A percentile compares a stretch with the other conserved stretches of the same genome.
Evolutionary conservation across 1,140 invertebrate genomes (phyloP).

Genomic region (Homalodisca vitripennis): DNA sequence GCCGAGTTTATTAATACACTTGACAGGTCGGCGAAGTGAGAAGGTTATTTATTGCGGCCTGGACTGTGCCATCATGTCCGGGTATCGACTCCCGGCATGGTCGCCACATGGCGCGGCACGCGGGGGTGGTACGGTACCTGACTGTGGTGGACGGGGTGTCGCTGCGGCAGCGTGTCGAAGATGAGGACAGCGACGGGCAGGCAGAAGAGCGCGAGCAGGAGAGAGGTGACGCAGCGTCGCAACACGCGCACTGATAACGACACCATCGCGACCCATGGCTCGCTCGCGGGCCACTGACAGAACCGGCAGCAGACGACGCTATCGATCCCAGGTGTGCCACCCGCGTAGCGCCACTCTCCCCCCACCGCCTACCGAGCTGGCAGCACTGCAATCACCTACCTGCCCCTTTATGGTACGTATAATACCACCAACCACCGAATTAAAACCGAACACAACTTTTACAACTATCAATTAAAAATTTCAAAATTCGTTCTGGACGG

Average conservation of each 20-base stretch:
- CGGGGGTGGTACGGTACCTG: background rate
- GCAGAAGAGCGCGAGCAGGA: conserved; percentile 25
- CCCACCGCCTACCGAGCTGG: too few species aligned
- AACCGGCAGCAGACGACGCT: background rate
- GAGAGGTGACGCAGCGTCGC: conserved; percentile 17
- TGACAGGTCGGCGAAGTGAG: too few species aligned
- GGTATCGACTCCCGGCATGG: too few species aligned
- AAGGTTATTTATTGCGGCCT: too few species aligned
- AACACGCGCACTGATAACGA: background rate
- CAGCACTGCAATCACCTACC: too few species aligned
- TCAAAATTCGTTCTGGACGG: too few species aligned
- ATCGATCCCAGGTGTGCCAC: background rate
- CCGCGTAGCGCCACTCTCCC: background rate
- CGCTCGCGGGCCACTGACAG: background rate
- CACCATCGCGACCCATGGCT: background rate
- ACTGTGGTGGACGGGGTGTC: background rate
- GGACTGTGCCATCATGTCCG: too few species aligned
- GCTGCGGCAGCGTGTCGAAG: conserved; percentile 4
- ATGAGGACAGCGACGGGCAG: conserved; percentile 21
- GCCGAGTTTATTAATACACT: too few species aligned
- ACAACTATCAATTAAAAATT: too few species aligned
- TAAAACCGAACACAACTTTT: too few species aligned
- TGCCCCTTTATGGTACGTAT: too few species aligned
- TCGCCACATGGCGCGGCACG: too few species aligned
- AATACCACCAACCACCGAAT: background rate